Percentiles rank a stretch among this genome's conserved stretches.
phyloP scores from a whole-genome alignment of 2,797 vertebrate genomes.

The Myripristis jacobus region DNA sequence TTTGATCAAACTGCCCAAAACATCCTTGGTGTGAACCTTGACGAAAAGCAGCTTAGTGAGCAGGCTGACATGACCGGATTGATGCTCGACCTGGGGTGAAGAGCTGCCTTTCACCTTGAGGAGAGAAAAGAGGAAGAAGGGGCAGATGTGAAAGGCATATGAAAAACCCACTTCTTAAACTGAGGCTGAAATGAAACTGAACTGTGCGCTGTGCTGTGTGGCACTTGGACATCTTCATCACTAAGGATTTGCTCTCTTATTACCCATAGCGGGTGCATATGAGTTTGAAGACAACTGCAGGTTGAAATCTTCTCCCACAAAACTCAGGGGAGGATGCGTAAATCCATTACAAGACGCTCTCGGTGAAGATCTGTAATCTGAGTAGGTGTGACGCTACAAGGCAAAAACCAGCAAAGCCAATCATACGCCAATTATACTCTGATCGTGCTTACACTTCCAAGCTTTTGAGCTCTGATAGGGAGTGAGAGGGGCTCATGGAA shows the following conservation, averaged over 20 bases:
- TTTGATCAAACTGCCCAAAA: no score
- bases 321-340: background rate
- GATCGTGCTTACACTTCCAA: background rate
- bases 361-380: background rate
- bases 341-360: background rate
- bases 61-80: no score
- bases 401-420: background rate
- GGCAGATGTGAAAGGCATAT: background rate
- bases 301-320: background rate
- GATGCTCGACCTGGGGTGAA: no score
- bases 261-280: background rate
- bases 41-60: no score
- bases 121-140: background rate
- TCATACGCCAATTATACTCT: background rate
- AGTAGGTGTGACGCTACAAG: background rate
- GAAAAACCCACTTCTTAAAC: background rate
- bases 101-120: no score
- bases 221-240: background rate
- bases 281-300: slow-evolving; percentile 11
- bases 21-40: no score
- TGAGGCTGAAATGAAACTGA: background rate
- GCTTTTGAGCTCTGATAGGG: background rate
- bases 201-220: background rate
- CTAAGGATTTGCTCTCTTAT: background rate
- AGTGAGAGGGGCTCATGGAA: background rate